A percentile compares a stretch with the other conserved stretches of the same genome.
These are phyloP conservation scores for Gymnoscopelus microlampas DNA, from an alignment of 2,797 vertebrate genomes.

Conservation along the genomic window DNA sequence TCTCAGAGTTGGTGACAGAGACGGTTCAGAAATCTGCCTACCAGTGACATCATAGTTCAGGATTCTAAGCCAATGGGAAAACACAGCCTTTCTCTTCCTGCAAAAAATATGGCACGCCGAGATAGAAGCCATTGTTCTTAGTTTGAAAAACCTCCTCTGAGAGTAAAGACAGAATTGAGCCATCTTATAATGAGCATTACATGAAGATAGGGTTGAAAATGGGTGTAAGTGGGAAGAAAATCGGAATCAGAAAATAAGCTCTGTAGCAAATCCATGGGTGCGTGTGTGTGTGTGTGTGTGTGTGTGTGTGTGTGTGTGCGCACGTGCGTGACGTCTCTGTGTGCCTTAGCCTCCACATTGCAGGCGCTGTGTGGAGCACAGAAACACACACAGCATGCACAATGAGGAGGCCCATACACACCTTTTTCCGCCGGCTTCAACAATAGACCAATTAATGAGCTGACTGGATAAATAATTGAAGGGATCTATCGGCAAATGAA, in stretches of 20 bases:
- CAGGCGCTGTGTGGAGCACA: slow-evolving; percentile 86
- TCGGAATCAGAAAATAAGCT: too few relatives aligned
- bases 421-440: not conserved
- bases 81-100: too few relatives aligned
- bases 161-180: not conserved
- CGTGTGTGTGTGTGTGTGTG: not conserved
- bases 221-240: too few relatives aligned
- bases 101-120: too few relatives aligned
- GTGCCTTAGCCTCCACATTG: slow-evolving; percentile 87
- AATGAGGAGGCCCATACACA: slow-evolving; percentile 83
- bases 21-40: too few relatives aligned
- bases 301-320: not conserved
- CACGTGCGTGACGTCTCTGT: slow-evolving; percentile 29
- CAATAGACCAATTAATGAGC: slow-evolving; percentile 14
- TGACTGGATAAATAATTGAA: slow-evolving; percentile 32
- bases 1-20: too few relatives aligned
- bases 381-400: slow-evolving; percentile 90
- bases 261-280: too few relatives aligned
- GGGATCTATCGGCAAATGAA: slow-evolving; percentile 15
- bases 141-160: too few relatives aligned
- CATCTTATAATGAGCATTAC: not conserved
- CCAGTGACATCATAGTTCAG: too few relatives aligned
- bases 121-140: too few relatives aligned
- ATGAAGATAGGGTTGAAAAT: too few relatives aligned
- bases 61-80: too few relatives aligned